Base-by-base conservation (phyloP, 1,140 invertebrate species). In the Drosophila triauraria region DNA sequence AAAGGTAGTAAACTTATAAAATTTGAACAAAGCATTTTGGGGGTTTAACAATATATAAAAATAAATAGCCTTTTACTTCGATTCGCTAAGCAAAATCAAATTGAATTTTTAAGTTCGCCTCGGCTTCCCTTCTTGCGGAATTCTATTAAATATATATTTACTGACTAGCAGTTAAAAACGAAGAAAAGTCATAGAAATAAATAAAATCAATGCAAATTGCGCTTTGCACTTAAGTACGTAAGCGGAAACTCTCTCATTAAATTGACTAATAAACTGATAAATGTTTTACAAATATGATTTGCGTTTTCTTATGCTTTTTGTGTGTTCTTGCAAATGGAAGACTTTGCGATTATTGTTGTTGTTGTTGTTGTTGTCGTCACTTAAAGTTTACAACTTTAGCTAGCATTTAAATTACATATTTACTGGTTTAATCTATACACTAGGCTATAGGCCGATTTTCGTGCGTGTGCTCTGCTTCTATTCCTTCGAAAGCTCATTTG, bases 341-440 rank as follows among this genome's bases (percentile, higher is more conserved):
- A 88, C 85, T 90, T 82, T 90, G 85, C 85, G 85, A 88, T 88
- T 79, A 50, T 88, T 88, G 84, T 71, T 88, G 78, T 88, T 88
- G 84, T 71, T 87, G 79, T 88, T 88, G 84, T 88, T 88, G 84
- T 58, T 63, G 62, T 78, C 72, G 62, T 78, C 65, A 47, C 60
- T 67, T 78, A 85, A 67, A 78, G 78, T 81, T 86, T 57, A 70
- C 70, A 87, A 88, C 80, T 88, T 90, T 75, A 84, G 74, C 80
- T 80, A 68, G 47, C 56, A 25, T 70, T 77, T 80, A 87, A 70
- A 44, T 67, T 80, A 80, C 67, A 71, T 46, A 43, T 68, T 74
- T 65, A 72, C 43, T 12, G 23, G 23, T 43, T 72, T 67, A 72
- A 60, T 44, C 70, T 58, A 65, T 61, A 75, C 47, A 74, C 10